Base-by-base conservation (phyloP, 2,888 invertebrate species). In the Tinea semifulvella region DNA sequence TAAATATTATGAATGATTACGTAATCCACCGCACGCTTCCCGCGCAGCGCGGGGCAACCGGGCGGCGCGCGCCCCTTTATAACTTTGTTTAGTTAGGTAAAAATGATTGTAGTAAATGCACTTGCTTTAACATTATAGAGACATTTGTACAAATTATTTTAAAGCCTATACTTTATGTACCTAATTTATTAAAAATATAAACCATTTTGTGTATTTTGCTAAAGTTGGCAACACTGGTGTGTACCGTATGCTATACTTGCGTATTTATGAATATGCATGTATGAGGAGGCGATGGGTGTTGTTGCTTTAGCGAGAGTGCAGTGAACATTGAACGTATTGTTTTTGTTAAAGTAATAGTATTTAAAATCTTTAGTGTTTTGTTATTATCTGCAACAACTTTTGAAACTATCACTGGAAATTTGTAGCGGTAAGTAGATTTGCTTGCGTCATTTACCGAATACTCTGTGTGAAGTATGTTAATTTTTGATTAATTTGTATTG, bases 211-310 rank as follows among this genome's bases (percentile, higher is more conserved):
- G n/a, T n/a, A n/a, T n/a, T 14, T 31, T 31, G 13, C 13, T 13
- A 31, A n/a, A 36, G 17, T 36, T 36, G 36, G 36, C 36, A 36
- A 36, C 36, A 36, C 36, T 36, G 36, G 8, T 36, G 31, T 36
- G 18, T 36, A 36, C 36, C n/a, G n/a, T n/a, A n/a, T n/a, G 10
- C 36, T 13, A 8, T 13, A 22, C 36, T n/a, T 11, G 16, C 36
- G 36, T 36, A 14, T 36, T 14, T 16, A 5, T 5, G 4, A n/a
- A 4, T 11, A n/a, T 18, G 18, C 16, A 18, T 36, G 36, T 36
- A 7, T 8, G 22, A 22, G 6, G 18, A 18, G 36, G 36, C 36
- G 36, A n/a, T 36, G 18, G 36, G 36, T 36, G 36, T 35, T 35
- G 35, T 36, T 11, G 28, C 28, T 28, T 28, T 36, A 14, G 13